Base-by-base conservation (phyloP, 1,140 invertebrate species). In the Ooceraea biroi region DNA sequence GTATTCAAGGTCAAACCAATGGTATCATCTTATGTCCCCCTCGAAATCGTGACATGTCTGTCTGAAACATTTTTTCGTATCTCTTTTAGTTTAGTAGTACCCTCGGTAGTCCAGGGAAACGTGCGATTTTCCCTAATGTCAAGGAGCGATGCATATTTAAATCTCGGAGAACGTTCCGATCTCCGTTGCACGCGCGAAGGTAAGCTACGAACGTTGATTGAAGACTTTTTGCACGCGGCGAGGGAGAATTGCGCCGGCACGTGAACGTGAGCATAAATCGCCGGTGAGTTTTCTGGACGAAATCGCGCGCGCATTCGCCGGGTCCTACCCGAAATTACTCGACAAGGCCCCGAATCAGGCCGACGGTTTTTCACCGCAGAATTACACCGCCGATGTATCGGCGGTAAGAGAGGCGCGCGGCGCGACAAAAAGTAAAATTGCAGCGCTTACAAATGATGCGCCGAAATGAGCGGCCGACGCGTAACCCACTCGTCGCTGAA, bases 361-460 rank as follows among this genome's bases (percentile, higher is more conserved):
- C 63, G 84, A 4, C 25, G 30, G 72, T 86, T 88, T 86, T 86
- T 89, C 87, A 65, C 46, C 22, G 69, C 60, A 46, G 46, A 68
- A 76, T 86, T 88, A 89, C n/a, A n/a, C 63, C 84, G 80, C 76
- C 71, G 76, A 7, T 36, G 7, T 72, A 83, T 65, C 57, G 86
- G 46, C 36, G 58, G 14, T 14, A 25, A 58, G 17, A 60, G 48
- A 41, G 25, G 41, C 27, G 57, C 10, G 48, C 48, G 27, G 41
- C 27, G 57, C 12, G 27, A 27, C 50, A 90, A 90, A 90, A 90
- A 84, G 77, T 57, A 66, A 90, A 90, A 90, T 90, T 90, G 82
- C 84, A 63, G 80, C 80, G 80, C 82, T 82, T 90, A 90, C 89
- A 73, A 86, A 77, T 82, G 88, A 90, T 73, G 88, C 78, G 72